Base-by-base conservation (phyloP, 2,113 vertebrate species). In the Ivindomyrus marchei region DNA sequence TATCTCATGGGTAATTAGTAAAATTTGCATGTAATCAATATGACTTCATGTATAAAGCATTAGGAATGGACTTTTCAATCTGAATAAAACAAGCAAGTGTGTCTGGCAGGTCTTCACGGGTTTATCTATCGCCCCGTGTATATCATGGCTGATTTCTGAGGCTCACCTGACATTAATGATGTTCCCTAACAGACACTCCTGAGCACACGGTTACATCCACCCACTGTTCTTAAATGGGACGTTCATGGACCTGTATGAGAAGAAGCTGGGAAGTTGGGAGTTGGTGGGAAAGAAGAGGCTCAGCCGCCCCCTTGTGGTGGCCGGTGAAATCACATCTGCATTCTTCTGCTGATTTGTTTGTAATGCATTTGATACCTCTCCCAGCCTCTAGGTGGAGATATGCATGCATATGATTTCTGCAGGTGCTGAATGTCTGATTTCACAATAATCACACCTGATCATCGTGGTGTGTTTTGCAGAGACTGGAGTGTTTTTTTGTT, bases 141-240 rank as follows among this genome's bases (percentile, higher is more conserved):
- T 77, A 77, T 77, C 70, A 77, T 39, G 1, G 31, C 31, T 39
- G 13, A 31, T 80, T 17, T 80, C 74, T 80, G 74, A 39, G 74
- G 74, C 74, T 80, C 36, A 80, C 74, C 36, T 80, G 74, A 80
- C 15, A 42, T 80, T 80, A 80, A 80, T 80, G 74, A 80, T 80
- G 36, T 27, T 80, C 74, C 36, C 31, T 80, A 80, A 80, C 74
- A 80, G 74, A 80, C 36, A 42, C 74, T 80, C 15, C 74, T 42
- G 31, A 80, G 74, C 31, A 80, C 31, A 19, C 15, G 42, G 19
- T 42, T 80, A 80, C 74, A 42, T 80, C 74, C 36, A 19, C 74
- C 74, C 17, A 17, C 74, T 80, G 74, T 39, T 39, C 36, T 39
- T 80, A 42, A 80, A 80, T 42, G 74, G 36, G 36, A 19, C 17